Base-by-base conservation (phyloP, 2,113 vertebrate species). In the Rana temporaria region DNA sequence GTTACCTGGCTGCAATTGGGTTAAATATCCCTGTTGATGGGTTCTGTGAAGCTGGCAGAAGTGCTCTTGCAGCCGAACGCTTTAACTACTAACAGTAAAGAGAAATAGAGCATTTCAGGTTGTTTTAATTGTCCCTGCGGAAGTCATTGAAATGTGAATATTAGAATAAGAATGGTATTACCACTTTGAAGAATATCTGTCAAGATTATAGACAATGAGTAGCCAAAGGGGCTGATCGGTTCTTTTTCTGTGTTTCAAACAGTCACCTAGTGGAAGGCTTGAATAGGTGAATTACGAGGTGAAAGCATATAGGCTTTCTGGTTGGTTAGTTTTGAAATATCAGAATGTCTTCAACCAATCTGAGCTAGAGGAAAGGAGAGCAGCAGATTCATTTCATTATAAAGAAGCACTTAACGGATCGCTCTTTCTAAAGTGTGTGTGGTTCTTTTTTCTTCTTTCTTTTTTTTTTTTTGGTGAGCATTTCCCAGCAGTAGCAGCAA, bases 311-410 rank as follows among this genome's bases (percentile, higher is more conserved):
- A 6, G 20, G 5, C 30, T 59, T 84, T 77, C 81, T 86, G 85
- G 86, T 75, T 85, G 79, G 81, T 66, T 85, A 65, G 64, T 73
- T 84, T 86, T 67, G 52, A 81, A 85, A 81, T 77, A 81, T 75
- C 84, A 71, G 59, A 52, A 85, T 64, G 48, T 22, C 71, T 85
- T 69, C 1, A 34, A 48, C 7, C 69, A 66, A 17, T 65, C 57
- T 68, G 57, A 82, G 48, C 2, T 76, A 48, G 59, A 75, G 20
- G 77, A 66, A 70, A 65, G 17, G 34, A 24, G 79, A 59, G 76
- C 76, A 78, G 59, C 34, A 85, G 65, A 75, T 79, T 69, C 20
- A 32, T 59, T 56, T 81, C 32, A 80, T 11, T 65, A 67, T 65
- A 72, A 15, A 70, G 71, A 26, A 75, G 53, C 72, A 68, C 63